Conservation (phyloP, 1,140 invertebrate genomes). For the Cyrtorhinus lividipennis region DNA sequence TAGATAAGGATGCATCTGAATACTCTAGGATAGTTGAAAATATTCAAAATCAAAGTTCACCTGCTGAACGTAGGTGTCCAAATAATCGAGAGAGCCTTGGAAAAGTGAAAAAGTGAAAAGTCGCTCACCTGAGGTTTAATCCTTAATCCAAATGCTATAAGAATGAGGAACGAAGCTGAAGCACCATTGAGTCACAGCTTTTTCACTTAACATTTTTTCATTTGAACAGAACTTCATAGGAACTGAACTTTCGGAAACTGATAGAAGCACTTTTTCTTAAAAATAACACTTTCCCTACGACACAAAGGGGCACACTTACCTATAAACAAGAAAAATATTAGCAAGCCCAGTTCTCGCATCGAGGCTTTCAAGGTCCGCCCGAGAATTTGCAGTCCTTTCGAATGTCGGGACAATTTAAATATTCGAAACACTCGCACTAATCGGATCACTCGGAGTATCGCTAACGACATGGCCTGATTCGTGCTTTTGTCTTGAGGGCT, state of each 20-base stretch:
- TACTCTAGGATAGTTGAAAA: no score
- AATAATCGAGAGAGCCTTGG: neutral
- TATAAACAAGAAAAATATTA: conserved; percentile 99
- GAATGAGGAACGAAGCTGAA: no score
- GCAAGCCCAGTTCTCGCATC: conserved; percentile 96
- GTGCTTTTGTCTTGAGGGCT: conserved; percentile 84
- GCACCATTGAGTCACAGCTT: neutral
- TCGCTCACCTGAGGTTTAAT: conserved; percentile 2
- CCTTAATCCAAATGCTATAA: no score
- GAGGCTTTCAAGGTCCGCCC: conserved; percentile 98
- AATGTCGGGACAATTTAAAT: conserved; percentile 95
- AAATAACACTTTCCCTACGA: neutral
- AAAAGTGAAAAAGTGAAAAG: neutral
- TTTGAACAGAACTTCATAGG: neutral
- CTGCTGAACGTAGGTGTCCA: no score
- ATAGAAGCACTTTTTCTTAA: no score
- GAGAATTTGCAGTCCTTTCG: conserved; percentile 93
- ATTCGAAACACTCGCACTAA: conserved; percentile 97
- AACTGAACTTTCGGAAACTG: no score
- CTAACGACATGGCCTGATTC: conserved; percentile 95
- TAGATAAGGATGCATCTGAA: no score
- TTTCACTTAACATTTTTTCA: neutral
- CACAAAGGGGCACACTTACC: conserved; percentile 47
- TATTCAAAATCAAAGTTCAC: no score
- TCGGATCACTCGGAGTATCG: conserved; percentile 91